Conservation (phyloP, 2,888 invertebrate species). For the Himalopsyche anomala region DNA sequence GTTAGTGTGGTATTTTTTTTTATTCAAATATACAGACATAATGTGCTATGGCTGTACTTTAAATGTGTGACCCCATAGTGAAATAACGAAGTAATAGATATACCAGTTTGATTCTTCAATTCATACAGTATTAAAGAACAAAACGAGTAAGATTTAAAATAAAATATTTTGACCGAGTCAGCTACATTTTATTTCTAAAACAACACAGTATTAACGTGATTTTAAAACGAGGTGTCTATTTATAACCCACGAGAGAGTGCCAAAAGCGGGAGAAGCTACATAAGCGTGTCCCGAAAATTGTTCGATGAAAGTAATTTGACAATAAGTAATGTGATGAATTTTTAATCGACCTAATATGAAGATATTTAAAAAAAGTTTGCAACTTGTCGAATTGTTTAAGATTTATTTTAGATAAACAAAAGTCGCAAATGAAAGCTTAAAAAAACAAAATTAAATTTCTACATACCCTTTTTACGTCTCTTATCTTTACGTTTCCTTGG, state of each 20-base stretch:
- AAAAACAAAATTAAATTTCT: slow-evolving; percentile 2
- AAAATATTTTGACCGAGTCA: slow-evolving; percentile 5
- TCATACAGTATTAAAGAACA: background rate
- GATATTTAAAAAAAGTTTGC: background rate
- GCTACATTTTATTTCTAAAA: slow-evolving; percentile 39
- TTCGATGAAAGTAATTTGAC: slow-evolving; percentile 7
- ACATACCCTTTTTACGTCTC: slow-evolving; percentile 86
- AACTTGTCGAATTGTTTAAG: too few species aligned
- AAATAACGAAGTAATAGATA: too few species aligned
- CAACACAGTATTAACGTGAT: slow-evolving; percentile 57
- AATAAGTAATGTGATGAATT: slow-evolving; percentile 3
- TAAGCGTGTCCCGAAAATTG: slow-evolving; percentile 35
- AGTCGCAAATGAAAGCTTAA: background rate
- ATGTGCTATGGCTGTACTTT: too few species aligned
- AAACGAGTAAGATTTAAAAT: background rate
- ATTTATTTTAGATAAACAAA: background rate
- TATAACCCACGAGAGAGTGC: slow-evolving; percentile 59
- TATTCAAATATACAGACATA: too few species aligned
- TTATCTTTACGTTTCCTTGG: slow-evolving; percentile 92
- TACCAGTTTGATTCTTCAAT: too few species aligned
- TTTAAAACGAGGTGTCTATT: slow-evolving; percentile 58
- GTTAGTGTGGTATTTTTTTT: too few species aligned
- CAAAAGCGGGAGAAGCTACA: slow-evolving; percentile 52
- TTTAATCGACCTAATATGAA: slow-evolving; percentile 53
- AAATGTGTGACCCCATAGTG: too few species aligned